phyloP scores from a whole-genome alignment of 2,113 vertebrate genomes.

The Vulpes vulpes region DNA sequence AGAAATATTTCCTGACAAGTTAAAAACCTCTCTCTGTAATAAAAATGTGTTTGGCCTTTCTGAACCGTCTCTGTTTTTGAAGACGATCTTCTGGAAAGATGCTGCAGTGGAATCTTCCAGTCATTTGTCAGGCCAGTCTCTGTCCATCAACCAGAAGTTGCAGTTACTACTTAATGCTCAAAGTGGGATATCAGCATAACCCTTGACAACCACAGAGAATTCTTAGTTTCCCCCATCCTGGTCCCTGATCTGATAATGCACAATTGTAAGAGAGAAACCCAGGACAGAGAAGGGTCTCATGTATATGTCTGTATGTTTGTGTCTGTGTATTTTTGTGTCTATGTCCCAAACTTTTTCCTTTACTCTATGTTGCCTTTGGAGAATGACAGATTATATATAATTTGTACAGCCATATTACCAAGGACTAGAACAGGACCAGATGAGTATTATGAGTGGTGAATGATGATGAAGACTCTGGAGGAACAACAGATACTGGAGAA shows the following conservation, averaged over 20 bases:
- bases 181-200: neutral
- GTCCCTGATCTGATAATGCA: neutral
- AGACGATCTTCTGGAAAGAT: constrained; percentile 4
- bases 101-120: neutral
- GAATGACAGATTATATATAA: neutral
- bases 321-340: neutral
- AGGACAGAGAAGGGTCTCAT: neutral
- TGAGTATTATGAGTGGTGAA: neutral
- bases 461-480: neutral
- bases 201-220: neutral
- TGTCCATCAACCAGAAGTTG: neutral
- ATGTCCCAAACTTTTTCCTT: neutral
- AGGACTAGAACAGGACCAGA: neutral
- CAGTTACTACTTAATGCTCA: constrained; percentile 1
- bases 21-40: constrained; percentile 56
- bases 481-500: neutral
- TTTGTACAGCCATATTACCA: neutral
- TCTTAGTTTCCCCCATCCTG: neutral
- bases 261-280: neutral
- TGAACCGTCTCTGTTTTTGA: neutral
- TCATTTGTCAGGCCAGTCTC: neutral
- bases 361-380: neutral
- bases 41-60: constrained; percentile 25
- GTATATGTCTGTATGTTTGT: neutral
- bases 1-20: constrained; percentile 57